Conservation (phyloP, 2,797 vertebrate genomes). For the Hirundo rustica region DNA sequence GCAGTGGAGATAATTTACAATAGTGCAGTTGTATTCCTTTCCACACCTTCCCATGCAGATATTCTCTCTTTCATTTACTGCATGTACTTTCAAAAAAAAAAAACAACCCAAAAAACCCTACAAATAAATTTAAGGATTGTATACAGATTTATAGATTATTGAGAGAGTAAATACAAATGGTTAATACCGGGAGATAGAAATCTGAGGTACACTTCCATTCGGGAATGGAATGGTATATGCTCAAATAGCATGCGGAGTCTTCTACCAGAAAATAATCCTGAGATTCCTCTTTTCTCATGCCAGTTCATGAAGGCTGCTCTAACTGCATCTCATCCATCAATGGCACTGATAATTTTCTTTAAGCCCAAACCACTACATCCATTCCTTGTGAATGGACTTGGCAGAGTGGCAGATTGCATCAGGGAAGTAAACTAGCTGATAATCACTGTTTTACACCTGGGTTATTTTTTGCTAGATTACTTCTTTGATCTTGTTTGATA, state of each 20-base stretch:
- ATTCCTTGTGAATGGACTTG: background rate
- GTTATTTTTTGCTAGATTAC: slow-evolving; percentile 6
- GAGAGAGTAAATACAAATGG: background rate
- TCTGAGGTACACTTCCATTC: background rate
- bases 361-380: background rate
- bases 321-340: background rate
- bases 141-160: background rate
- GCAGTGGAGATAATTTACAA: background rate
- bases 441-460: background rate
- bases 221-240: background rate
- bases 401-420: background rate
- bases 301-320: background rate
- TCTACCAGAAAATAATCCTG: background rate
- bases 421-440: background rate
- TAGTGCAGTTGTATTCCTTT: background rate
- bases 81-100: background rate
- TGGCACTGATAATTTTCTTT: background rate
- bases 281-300: background rate
- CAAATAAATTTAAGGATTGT: background rate
- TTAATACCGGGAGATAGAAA: background rate
- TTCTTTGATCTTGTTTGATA: background rate
- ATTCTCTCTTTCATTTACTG: background rate
- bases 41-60: background rate
- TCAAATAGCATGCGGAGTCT: background rate
- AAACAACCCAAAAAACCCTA: background rate